Evolutionary conservation across 2,797 vertebrate genomes (phyloP).

Genomic region (Lutjanus argentimaculatus): DNA sequence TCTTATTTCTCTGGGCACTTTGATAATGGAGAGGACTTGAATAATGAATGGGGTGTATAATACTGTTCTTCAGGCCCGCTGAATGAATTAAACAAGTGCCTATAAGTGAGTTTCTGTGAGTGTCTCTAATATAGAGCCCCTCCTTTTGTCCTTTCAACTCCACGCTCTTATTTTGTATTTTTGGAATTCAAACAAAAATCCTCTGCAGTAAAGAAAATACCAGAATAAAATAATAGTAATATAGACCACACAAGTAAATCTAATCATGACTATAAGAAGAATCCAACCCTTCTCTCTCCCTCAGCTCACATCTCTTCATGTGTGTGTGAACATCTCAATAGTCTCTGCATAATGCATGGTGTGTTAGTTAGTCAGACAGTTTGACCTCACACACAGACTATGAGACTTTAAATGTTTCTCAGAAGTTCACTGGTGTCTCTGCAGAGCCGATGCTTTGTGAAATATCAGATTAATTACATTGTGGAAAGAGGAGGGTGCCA

Average conservation of each 20-base stretch:
- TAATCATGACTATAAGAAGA: not conserved
- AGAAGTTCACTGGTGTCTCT: constrained; percentile 6
- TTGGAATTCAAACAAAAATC: not conserved
- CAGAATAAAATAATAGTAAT: not conserved
- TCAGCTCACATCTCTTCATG: not conserved
- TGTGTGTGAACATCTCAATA: constrained; percentile 25
- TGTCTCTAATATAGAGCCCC: constrained; percentile 46
- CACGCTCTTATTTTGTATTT: constrained; percentile 24
- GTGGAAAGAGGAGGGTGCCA: not conserved
- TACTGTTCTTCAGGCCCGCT: constrained; percentile 72
- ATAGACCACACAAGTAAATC: not conserved
- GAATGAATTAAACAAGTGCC: constrained; percentile 73
- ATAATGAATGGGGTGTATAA: constrained; percentile 84
- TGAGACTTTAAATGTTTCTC: constrained; percentile 31
- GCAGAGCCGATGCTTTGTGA: not conserved
- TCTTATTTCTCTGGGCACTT: constrained; percentile 83
- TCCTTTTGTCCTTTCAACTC: not conserved
- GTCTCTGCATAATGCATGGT: constrained; percentile 45
- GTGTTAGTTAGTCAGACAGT: constrained; percentile 46
- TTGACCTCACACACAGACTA: constrained; percentile 50
- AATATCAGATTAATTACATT: not conserved
- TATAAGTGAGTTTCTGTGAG: constrained; percentile 57
- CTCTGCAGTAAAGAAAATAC: not conserved
- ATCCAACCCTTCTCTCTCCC: not conserved
- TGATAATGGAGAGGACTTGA: constrained; percentile 84